Base-by-base conservation (phyloP, 1,140 invertebrate species). In the Apis cerana region DNA sequence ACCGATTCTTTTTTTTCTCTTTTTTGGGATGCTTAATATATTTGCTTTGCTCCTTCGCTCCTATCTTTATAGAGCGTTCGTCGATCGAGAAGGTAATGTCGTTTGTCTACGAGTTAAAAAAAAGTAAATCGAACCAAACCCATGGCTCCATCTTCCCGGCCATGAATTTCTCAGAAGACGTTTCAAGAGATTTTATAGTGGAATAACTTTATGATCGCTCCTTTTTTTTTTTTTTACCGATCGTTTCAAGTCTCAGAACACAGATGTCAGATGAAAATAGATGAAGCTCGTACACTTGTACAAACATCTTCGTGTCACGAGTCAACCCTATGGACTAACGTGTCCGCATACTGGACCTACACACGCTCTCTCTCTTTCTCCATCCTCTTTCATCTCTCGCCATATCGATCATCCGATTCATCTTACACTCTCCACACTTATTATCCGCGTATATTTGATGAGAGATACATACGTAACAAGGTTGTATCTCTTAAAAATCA, bases 201-300 rank as follows among this genome's bases (percentile, higher is more conserved):
- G 33, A 43, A 43, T 43, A 43, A 43, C 33, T 43, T 43, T 43
- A 43, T 43, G 33, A 43, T 43, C 33, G 33, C 7, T 7, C 0
- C 33, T 75, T 17, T 11, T 5, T 58, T 5, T 3, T 43, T 33
- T 27, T 74, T 64, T 64, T 27, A 54, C 27, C 33, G 48, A 75
- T 50, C 12, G 12, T 21, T 65, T 54, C 75, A 12, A 21, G n/a
- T 3, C 10, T 27, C 4, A 43, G 61, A 17, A n/a, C 21, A 8
- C 61, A 43, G 19, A 23, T 75, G 27, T 1, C 21, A 12, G 21
- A 50, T 62, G 50, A 43, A 65, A 76, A 76, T 76, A 65, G 61
- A 54, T 13, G 2, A 4, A 52, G 23, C 50, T 75, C 48, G 48
- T 33, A 52, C 74, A 75, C 74, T 76, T 76, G 75, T 76, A 64